These are phyloP conservation scores for Thera obeliscata DNA, from an alignment of 2,888 invertebrate species.

Conservation along the genomic window DNA sequence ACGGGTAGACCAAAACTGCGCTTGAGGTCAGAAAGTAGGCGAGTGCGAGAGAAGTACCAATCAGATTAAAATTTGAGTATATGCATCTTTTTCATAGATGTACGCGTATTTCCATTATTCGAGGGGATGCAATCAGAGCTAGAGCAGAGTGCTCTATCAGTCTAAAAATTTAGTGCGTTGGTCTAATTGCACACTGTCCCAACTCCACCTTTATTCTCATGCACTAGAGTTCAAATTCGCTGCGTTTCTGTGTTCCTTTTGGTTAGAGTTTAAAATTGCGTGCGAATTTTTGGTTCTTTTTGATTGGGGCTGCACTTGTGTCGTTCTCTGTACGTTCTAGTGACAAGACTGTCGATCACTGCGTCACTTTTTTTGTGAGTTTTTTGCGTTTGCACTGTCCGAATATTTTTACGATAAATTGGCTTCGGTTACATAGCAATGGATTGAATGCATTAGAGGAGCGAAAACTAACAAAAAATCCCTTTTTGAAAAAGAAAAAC, in stretches of 20 bases:
- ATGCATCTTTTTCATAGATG: not conserved
- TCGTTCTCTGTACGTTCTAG: not conserved
- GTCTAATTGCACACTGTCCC: not conserved
- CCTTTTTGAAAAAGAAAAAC: no score
- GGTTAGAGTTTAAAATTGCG: slow-evolving; percentile 11
- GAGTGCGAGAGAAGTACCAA: not conserved
- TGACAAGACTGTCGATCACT: slow-evolving; percentile 3
- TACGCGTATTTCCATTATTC: not conserved
- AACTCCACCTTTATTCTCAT: not conserved
- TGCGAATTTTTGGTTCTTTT: not conserved
- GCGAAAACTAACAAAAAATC: not conserved
- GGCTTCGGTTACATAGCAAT: not conserved
- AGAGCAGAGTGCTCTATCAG: not conserved
- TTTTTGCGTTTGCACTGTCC: not conserved
- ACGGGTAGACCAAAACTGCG: no score
- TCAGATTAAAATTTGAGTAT: not conserved
- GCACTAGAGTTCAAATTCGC: slow-evolving; percentile 6
- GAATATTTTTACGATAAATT: not conserved
- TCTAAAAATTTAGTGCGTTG: not conserved
- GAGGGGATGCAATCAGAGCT: slow-evolving; percentile 7
- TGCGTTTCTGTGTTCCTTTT: not conserved
- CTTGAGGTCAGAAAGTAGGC: no score
- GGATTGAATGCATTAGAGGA: not conserved
- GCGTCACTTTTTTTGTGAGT: not conserved
- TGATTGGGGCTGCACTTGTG: not conserved